Conservation (phyloP, 2,888 invertebrate genomes). For the Ischnus inquisitorius region DNA sequence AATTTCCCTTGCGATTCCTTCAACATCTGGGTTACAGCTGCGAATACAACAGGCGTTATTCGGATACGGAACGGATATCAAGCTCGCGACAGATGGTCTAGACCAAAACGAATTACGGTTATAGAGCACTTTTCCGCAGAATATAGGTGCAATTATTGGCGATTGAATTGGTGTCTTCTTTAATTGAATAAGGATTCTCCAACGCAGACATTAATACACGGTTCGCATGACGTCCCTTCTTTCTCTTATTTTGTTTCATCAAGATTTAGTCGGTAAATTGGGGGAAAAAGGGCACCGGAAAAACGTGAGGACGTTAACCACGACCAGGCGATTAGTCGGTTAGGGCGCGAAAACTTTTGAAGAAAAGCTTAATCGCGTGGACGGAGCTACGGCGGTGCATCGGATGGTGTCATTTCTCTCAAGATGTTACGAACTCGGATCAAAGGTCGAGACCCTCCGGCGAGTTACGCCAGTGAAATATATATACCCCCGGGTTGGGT, state of each 20-base stretch:
- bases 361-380: neutral
- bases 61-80: constrained; percentile 16
- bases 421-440: constrained; percentile 11
- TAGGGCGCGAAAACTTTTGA: too few species aligned
- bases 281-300: too few species aligned
- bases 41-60: constrained; percentile 31
- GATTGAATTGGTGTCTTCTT: constrained; percentile 1
- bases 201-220: too few species aligned
- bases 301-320: too few species aligned
- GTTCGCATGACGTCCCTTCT: too few species aligned
- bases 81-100: neutral
- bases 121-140: neutral
- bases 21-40: constrained; percentile 38
- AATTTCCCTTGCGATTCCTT: constrained; percentile 15
- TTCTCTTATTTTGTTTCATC: too few species aligned
- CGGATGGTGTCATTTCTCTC: neutral
- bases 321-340: too few species aligned
- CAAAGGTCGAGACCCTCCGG: neutral
- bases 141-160: neutral
- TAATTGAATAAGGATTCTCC: neutral
- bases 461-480: constrained; percentile 19
- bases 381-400: neutral
- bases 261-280: too few species aligned
- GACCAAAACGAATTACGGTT: neutral
- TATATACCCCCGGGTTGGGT: constrained; percentile 10